phyloP scores from a whole-genome alignment of 2,797 vertebrate genomes.

The Anas bernieri region DNA sequence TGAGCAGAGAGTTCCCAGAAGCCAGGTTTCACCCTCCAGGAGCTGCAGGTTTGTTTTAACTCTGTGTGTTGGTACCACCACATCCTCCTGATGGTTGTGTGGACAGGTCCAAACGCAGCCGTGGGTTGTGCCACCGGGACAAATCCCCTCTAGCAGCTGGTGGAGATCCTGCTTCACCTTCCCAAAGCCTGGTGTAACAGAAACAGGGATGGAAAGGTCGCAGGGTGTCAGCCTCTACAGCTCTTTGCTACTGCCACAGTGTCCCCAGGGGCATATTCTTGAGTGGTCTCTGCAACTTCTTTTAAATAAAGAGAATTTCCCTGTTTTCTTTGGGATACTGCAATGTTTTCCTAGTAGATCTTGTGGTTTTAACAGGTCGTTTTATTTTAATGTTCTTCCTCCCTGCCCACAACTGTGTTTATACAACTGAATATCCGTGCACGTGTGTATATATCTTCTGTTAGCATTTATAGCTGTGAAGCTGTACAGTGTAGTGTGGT shows the following conservation, averaged over 20 bases:
- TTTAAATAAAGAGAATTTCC: background rate
- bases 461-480: background rate
- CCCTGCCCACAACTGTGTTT: background rate
- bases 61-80: accelerated
- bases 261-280: background rate
- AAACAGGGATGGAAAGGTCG: background rate
- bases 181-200: background rate
- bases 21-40: accelerated
- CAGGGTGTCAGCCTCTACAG: background rate
- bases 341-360: background rate
- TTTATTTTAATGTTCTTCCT: background rate
- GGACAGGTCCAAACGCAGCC: background rate
- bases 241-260: background rate
- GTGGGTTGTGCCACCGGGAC: background rate
- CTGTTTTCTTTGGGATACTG: background rate
- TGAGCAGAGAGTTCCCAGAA: background rate
- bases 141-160: background rate
- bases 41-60: background rate
- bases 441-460: background rate
- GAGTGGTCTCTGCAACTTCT: background rate
- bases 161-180: background rate
- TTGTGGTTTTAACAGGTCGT: background rate
- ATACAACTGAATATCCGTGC: background rate
- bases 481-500: too few species aligned
- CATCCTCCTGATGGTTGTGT: accelerated